These are phyloP conservation scores for Prinia subflava DNA, from an alignment of 2,113 vertebrate species.

Conservation along the genomic window DNA sequence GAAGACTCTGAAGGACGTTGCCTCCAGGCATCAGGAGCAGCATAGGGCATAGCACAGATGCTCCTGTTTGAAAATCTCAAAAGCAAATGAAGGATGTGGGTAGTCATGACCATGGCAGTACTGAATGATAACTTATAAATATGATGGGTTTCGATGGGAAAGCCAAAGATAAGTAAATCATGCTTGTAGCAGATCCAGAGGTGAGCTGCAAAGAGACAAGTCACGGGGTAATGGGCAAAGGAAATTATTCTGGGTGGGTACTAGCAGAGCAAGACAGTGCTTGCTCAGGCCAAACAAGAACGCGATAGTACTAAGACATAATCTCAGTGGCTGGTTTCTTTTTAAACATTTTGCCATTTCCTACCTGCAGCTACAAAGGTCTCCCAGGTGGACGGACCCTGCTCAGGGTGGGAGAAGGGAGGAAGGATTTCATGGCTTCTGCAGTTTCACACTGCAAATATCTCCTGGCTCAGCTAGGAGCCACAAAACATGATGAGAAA, in stretches of 20 bases:
- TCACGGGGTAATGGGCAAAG: not conserved
- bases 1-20: not conserved
- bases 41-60: not conserved
- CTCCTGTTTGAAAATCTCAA: not conserved
- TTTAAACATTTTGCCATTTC: not conserved
- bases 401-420: not conserved
- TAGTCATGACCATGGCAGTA: not conserved
- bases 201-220: not conserved
- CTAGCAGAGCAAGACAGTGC: not conserved
- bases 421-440: not conserved
- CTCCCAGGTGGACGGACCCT: not conserved
- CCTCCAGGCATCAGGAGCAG: not conserved
- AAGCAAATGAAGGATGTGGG: not conserved
- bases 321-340: not conserved
- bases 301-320: not conserved
- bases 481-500: not conserved
- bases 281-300: not conserved
- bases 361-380: not conserved
- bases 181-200: not conserved
- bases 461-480: not conserved
- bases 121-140: not conserved
- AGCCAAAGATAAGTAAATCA: not conserved
- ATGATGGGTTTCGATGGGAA: not conserved
- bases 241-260: not conserved
- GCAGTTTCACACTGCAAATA: not conserved